Evolutionary conservation across 2,113 vertebrate genomes (phyloP), one percentile per base, ranked within the genome.

Genomic region (Amphiprion ocellaris): DNA sequence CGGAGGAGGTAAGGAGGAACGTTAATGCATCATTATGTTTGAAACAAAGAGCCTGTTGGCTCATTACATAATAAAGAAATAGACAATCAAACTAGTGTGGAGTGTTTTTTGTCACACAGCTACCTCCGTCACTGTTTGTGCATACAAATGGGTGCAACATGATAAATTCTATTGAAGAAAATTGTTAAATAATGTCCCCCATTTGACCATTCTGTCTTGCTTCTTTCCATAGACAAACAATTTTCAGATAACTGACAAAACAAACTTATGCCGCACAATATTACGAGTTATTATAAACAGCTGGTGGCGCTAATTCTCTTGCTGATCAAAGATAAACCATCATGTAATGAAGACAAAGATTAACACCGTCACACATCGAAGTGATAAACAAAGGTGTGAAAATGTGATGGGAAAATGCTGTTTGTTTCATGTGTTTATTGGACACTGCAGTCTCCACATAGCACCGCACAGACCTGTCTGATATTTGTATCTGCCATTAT

Each of bases 1-100:
- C 5, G 41, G 66, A 77, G 30, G 74, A 58, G 53, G 62, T 46
- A 37, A 2, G 55, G 44, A 70, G 60, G 67, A 79, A 47, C 63
- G 24, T 46, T 17, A 33, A 56, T 4, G 4, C 5, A 0, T 59
- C 59, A 16, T 10, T 17, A 30, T 8, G 3, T 30, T 55, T 73
- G 33, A 53, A 33, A 69, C n/a, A 53, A 64, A 64, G 24, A 21
- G 24, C 10, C 12, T 24, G 17, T 47, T 1, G 0, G 47, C 55
- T 62, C 8, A 10, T 50, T 14, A 56, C 28, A 39, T 37, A 44
- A 12, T 12, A 44, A 15, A 44, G 26, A 47, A 41, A 23, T 8
- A n/a, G 3, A 41, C 0, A 9, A 21, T 37, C 5, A 14, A 0
- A 26, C 37, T 5, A 44, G 12, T 33, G 37, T 10, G 12, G 14